Evolutionary conservation across 2,797 vertebrate species (phyloP), one percentile per base, ranked within the genome.

Genomic region (Cetoscarus ocellatus): DNA sequence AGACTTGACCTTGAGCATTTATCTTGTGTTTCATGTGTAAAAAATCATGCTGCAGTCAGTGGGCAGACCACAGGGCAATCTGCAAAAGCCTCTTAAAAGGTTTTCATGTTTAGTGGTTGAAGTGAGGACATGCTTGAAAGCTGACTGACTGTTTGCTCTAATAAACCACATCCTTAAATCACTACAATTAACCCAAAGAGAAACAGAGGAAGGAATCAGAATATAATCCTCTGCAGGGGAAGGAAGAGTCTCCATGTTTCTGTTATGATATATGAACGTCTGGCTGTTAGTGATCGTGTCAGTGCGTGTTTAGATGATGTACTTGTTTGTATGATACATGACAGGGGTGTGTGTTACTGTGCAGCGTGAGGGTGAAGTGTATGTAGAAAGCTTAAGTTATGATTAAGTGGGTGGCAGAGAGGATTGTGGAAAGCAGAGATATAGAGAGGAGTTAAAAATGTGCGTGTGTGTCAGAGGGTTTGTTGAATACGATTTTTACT

Each of bases 401-500:
- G 77, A 81, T 75, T 82, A 78, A 77, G 55, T 75, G 65, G 75
- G 61, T 67, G 71, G 83, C 63, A 62, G 73, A 81, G 57, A 59
- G 60, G 61, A 74, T 66, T 76, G 83, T 78, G 75, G 70, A 79
- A 76, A 75, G 55, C 51, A 44, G 67, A 66, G 57, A 59, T 58
- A 74, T 36, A 75, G 57, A 81, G 8, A 34, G 62, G 77, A 58
- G 69, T 62, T 49, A 62, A 10, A 34, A 43, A 54, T 70, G 57
- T 75, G 51, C 3, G 43, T 77, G 48, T 54, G 61, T 55, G 40
- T 17, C 40, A 53, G 54, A 45, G 10, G 35, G 84, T 53, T 76
- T 79, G 77, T 73, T 77, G 54, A 74, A 73, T 83, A 90, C 75
- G 83, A 81, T 86, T 90, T 92, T 90, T 91, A 91, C 87, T 85